Evolutionary conservation across 2,888 invertebrate species (phyloP).

Genomic region (Perdita meconis): DNA sequence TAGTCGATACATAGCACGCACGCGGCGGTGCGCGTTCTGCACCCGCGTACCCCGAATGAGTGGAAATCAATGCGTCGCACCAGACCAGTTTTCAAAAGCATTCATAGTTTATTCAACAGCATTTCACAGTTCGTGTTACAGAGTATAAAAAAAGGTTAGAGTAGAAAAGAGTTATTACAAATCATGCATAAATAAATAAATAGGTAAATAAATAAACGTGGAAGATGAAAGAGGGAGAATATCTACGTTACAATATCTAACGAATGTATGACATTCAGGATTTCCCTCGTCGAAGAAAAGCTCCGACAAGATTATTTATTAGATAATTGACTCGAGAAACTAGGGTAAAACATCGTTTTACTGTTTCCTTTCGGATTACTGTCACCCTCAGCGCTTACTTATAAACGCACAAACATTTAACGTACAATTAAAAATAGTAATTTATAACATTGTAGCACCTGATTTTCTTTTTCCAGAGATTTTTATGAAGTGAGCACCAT

Average conservation of each 20-base stretch:
- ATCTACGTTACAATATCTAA: not conserved
- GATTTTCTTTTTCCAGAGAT: no score
- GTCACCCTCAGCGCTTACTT: no score
- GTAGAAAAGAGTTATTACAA: not conserved
- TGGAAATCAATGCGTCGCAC: conserved; percentile 45
- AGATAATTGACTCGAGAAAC: no score
- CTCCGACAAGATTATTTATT: not conserved
- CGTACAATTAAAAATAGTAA: no score
- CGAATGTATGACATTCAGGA: conserved; percentile 11
- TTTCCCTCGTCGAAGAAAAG: not conserved
- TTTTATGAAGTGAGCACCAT: no score
- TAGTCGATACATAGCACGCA: conserved; percentile 47
- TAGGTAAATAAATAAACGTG: not conserved
- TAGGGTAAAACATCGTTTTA: no score
- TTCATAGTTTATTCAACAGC: conserved; percentile 40
- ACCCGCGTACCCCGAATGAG: conserved; percentile 28
- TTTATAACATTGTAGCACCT: no score
- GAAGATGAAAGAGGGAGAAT: not conserved
- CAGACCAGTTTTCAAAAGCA: conserved; percentile 18
- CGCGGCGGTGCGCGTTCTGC: conserved; percentile 27
- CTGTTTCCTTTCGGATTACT: no score
- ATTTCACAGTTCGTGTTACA: conserved; percentile 8
- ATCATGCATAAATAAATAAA: conserved; percentile 39
- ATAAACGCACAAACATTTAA: no score
- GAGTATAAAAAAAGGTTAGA: not conserved